A percentile compares a stretch with the other conserved stretches of the same genome.
Conservation (phyloP, 2,113 vertebrate genomes). For the Catharus minimus region DNA sequence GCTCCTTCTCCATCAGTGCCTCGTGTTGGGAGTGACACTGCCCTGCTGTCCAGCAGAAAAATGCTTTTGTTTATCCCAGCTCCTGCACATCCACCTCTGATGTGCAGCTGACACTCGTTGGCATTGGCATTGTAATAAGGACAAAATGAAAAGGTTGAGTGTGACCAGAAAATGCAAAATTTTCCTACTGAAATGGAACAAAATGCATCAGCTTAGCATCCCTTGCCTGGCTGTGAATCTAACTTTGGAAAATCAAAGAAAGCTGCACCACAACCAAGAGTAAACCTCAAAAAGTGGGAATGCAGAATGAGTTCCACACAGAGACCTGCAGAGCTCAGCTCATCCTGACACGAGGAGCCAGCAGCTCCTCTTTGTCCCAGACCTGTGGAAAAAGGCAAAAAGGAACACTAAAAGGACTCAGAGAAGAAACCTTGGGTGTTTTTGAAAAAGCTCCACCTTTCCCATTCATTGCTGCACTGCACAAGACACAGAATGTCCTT, state of each 20-base stretch:
- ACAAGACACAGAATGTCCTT: neutral
- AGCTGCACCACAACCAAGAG: neutral
- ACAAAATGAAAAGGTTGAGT: neutral
- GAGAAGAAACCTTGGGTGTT: neutral
- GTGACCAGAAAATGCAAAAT: neutral
- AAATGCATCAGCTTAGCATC: neutral
- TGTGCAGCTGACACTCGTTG: neutral
- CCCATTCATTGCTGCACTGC: no score
- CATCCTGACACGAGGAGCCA: accelerated
- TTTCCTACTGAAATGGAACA: neutral
- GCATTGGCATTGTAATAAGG: neutral
- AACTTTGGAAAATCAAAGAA: neutral
- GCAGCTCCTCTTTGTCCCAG: neutral
- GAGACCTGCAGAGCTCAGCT: neutral
- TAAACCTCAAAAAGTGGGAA: neutral
- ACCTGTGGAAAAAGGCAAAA: neutral
- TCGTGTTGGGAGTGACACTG: neutral
- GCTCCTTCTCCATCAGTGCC: neutral
- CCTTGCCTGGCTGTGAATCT: neutral
- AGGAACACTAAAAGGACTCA: neutral
- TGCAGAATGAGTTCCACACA: neutral
- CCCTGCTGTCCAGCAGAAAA: neutral
- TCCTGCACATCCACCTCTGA: neutral
- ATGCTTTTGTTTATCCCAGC: accelerated
- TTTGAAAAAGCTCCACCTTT: neutral